Base-by-base conservation (phyloP, 1,140 invertebrate genomes). In the Drosophila arizonae region DNA sequence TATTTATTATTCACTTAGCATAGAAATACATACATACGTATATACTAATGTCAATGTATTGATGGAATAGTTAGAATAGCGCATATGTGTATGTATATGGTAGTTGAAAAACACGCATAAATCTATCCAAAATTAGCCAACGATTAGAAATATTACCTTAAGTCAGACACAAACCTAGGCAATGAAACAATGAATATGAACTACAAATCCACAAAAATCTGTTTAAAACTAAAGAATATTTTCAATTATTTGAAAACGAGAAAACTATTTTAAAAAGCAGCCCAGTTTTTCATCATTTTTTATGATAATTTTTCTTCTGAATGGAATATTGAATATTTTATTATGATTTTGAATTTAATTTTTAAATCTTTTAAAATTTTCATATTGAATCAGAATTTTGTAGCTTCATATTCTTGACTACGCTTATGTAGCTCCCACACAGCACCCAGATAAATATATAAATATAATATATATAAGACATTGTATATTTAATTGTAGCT, bases 91-190 rank as follows among this genome's bases (percentile, higher is more conserved):
- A 26, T 70, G 33, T 64, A 56, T 81, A 84, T 78, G 65, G 71
- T 79, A 87, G 84, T 87, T 87, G 79, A 82, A 90, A 81, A 90
- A 90, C 86, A 90, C 86, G 86, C 86, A 90, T 90, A 90, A 90
- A 86, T 87, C 73, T 82, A 90, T 86, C 85, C 78, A 72, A 90
- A 90, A 90, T 90, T 90, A 85, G 81, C 72, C 78, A 88, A 88
- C 85, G 70, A 82, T 60, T 85, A 81, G 21, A 1, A 1, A 30
- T 28, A 55, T 55, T 65, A 28, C 15, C 51, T 33, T 86, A 85
- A 76, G 76, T 62, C 55, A 33, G 69, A 73, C 65, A 68, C 57
- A 73, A 68, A 50, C 24, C 24, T 72, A 72, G 63, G 70, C 50
- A 67, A 73, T 73, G 66, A n/a, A 33, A 45, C 11, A 48, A 33